These are phyloP conservation scores for Berghia stephanieae DNA, from an alignment of 1,140 invertebrate species.

Conservation along the genomic window DNA sequence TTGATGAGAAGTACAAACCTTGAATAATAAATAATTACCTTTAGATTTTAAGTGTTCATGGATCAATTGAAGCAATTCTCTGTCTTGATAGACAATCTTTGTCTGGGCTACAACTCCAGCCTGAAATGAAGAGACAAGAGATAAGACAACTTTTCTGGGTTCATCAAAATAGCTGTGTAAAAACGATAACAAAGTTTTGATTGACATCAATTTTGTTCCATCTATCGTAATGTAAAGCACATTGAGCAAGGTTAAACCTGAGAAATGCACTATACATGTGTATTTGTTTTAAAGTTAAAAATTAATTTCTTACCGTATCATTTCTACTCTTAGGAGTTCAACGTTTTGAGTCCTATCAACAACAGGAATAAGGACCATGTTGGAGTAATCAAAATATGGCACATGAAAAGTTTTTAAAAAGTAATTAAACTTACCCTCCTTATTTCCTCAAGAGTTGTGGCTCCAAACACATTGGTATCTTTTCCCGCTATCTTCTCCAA, in stretches of 20 bases:
- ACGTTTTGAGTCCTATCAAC: no score
- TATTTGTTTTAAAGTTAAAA: no score
- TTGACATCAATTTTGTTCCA: not conserved
- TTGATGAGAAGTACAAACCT: no score
- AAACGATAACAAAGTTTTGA: not conserved
- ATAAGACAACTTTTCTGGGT: not conserved
- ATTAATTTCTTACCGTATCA: no score
- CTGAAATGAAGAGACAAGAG: constrained; percentile 65
- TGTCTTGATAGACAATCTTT: constrained; percentile 90
- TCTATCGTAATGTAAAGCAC: not conserved
- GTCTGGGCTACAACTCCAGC: constrained; percentile 96
- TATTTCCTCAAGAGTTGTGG: constrained; percentile 62
- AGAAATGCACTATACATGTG: no score
- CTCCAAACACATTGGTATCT: constrained; percentile 67
- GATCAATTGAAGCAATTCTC: constrained; percentile 91
- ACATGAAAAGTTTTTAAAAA: no score
- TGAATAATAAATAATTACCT: constrained; percentile 68
- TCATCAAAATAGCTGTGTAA: not conserved
- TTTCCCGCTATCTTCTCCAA: constrained; percentile 92
- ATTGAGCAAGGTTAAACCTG: no score
- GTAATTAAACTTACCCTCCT: constrained; percentile 57
- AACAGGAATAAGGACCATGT: no score
- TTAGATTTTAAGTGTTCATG: constrained; percentile 85
- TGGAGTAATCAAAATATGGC: no score
- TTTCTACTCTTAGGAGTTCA: no score